Conservation (phyloP, 37 sponge, comb jelly and placozoan genomes). For the Dysidea cf. avara region DNA sequence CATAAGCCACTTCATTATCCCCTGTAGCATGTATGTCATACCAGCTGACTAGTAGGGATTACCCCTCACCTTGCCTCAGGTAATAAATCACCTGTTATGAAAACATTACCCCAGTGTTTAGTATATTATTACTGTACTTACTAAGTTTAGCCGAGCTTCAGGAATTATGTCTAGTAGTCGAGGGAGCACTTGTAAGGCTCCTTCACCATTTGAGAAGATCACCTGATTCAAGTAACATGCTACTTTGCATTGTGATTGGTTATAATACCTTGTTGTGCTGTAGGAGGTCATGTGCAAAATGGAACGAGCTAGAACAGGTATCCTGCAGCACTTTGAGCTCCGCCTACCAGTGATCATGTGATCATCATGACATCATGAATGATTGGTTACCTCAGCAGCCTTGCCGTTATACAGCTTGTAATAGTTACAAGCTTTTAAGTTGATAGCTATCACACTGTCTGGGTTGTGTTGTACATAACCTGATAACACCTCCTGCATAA, state of each 20-base stretch:
- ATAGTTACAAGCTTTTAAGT: conserved; percentile 98
- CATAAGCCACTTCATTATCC: conserved; percentile 92
- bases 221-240: conserved; percentile 55
- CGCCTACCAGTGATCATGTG: conserved; percentile 50
- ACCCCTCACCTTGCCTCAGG: conserved; percentile 69
- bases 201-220: conserved; percentile 95
- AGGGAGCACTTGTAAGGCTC: conserved; percentile 95
- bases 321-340: conserved; percentile 92
- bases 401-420: conserved; percentile 99
- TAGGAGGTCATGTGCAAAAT: conserved; percentile 92
- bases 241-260: background rate
- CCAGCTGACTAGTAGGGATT: background rate
- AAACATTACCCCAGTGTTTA: background rate
- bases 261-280: conserved; percentile 83
- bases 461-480: conserved; percentile 89
- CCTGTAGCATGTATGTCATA: background rate
- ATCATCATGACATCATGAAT: background rate
- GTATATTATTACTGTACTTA: background rate
- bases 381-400: conserved; percentile 84
- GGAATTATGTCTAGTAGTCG: conserved; percentile 89
- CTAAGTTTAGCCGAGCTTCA: conserved; percentile 96
- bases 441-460: conserved; percentile 90
- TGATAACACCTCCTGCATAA: conserved; percentile 90
- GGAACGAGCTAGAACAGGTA: conserved; percentile 70
- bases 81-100: conserved; percentile 71